Percentiles rank a stretch among this genome's conserved stretches.
phyloP scores from a whole-genome alignment of 35 echinoderm and acorn worm genomes.

The Patiria miniata region DNA sequence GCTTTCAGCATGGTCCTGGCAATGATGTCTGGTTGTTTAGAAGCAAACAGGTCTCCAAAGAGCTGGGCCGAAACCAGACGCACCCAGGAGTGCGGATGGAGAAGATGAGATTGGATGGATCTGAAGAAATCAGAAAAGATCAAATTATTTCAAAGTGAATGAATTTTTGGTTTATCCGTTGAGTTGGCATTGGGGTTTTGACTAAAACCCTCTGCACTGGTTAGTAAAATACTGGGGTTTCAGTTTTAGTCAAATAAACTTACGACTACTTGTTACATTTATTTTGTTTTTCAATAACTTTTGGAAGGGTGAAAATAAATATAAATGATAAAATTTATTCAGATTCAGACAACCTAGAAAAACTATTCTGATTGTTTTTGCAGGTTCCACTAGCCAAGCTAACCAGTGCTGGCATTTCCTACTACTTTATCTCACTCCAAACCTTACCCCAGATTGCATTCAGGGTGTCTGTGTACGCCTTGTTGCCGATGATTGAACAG shows the following conservation, averaged over 20 bases:
- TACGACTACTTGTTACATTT: no score
- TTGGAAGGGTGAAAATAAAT: no score
- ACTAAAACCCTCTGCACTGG: no score
- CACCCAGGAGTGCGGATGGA: slow-evolving; percentile 88
- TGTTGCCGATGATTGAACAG: slow-evolving; percentile 48
- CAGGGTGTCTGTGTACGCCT: slow-evolving; percentile 35
- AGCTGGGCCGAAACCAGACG: slow-evolving; percentile 73
- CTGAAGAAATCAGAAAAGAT: slow-evolving; percentile 25
- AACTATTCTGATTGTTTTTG: no score
- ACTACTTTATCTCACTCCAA: no score
- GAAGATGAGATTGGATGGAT: slow-evolving; percentile 68
- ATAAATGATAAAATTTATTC: no score
- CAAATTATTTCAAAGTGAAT: background rate
- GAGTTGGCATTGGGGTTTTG: no score
- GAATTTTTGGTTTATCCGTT: no score
- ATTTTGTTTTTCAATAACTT: no score
- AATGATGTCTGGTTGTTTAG: slow-evolving; percentile 57
- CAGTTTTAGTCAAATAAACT: no score
- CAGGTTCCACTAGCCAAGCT: background rate
- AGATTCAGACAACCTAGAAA: no score
- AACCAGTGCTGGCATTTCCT: background rate
- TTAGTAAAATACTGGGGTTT: no score
- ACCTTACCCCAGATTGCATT: slow-evolving; percentile 84
- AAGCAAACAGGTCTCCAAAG: slow-evolving; percentile 86
- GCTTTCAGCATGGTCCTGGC: slow-evolving; percentile 15